These are phyloP conservation scores for Leptocoma aspasia DNA, from an alignment of 2,113 vertebrate species.

Conservation along the genomic window DNA sequence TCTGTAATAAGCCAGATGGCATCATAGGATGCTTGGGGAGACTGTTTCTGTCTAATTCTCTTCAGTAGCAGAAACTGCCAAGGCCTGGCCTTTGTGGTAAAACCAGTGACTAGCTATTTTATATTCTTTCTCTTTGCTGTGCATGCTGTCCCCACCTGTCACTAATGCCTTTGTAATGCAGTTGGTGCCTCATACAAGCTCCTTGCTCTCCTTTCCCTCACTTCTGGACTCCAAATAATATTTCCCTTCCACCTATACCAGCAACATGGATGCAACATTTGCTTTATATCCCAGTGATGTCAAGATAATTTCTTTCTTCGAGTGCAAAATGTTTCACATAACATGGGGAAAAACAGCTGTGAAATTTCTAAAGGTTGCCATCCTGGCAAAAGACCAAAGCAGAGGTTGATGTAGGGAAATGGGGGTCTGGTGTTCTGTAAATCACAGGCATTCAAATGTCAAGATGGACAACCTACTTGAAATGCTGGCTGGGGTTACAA, in stretches of 20 bases:
- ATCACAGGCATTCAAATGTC: neutral
- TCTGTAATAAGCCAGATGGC: constrained; percentile 68
- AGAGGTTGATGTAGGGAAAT: accelerated
- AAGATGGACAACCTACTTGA: neutral
- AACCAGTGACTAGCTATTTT: constrained; percentile 49
- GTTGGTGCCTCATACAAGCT: neutral
- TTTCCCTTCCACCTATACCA: neutral
- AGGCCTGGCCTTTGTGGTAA: constrained; percentile 48
- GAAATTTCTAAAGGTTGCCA: neutral
- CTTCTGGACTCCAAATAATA: neutral
- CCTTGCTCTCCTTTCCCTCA: neutral
- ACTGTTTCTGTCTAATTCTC: constrained; percentile 57
- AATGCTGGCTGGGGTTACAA: neutral
- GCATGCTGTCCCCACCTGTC: constrained; percentile 44
- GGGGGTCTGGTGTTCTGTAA: neutral
- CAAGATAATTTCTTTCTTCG: neutral
- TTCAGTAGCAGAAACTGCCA: constrained; percentile 46
- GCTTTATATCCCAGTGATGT: neutral
- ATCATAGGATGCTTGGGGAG: constrained; percentile 61
- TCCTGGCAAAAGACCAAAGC: neutral
- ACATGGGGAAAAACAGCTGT: neutral
- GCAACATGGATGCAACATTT: neutral
- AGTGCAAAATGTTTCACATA: neutral
- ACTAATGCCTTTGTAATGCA: constrained; percentile 9
- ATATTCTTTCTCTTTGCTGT: constrained; percentile 38